Evolutionary conservation across 2,888 invertebrate species (phyloP).

Genomic region (Fragum fragum): DNA sequence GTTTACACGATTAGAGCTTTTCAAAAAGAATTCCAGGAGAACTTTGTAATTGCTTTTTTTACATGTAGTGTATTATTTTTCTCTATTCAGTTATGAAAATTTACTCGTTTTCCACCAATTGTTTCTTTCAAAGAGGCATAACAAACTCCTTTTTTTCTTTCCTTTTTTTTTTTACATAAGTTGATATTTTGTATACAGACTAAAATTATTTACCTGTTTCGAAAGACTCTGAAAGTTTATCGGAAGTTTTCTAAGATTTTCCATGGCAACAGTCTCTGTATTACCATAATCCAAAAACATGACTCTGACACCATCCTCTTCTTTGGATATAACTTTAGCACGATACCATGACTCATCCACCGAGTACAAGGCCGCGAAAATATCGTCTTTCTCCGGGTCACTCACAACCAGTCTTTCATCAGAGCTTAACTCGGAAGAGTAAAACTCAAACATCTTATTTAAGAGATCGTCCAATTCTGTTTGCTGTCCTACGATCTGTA

Average conservation of each 20-base stretch:
- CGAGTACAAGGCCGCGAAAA: conserved; percentile 76
- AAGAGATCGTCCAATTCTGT: conserved; percentile 69
- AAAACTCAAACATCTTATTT: conserved; percentile 77
- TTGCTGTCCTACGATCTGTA: conserved; percentile 72
- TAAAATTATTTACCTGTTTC: too few relatives aligned
- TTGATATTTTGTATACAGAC: too few relatives aligned
- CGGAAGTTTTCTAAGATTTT: conserved; percentile 77
- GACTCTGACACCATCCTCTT: conserved; percentile 66
- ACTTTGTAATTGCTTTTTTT: too few relatives aligned
- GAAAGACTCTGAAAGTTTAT: conserved; percentile 74
- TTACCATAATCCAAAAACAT: conserved; percentile 85
- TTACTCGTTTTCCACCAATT: too few relatives aligned
- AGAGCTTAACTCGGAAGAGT: conserved; percentile 48
- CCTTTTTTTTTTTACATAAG: too few relatives aligned
- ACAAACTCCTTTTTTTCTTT: too few relatives aligned
- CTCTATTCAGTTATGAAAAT: too few relatives aligned
- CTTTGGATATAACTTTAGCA: conserved; percentile 61
- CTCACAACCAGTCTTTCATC: conserved; percentile 58
- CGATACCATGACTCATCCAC: conserved; percentile 84
- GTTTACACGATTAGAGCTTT: too few relatives aligned
- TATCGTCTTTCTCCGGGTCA: conserved; percentile 54
- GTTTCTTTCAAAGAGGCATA: too few relatives aligned
- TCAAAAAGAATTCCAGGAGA: too few relatives aligned
- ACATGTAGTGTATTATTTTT: too few relatives aligned
- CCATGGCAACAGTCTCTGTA: conserved; percentile 72